Base-by-base conservation (phyloP, 2,888 invertebrate genomes). In the Drosophila silvestris region DNA sequence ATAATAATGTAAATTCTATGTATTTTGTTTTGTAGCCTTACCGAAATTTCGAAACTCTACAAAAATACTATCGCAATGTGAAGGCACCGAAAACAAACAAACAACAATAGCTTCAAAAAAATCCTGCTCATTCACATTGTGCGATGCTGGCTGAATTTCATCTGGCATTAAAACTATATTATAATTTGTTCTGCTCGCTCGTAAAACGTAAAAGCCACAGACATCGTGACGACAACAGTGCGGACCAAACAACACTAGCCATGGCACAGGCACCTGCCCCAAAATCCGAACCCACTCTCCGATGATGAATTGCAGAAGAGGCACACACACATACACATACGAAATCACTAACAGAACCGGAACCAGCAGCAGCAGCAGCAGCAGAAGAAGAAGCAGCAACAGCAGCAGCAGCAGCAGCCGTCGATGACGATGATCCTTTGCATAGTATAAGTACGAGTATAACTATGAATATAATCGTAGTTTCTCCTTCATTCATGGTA, bases 401-500 rank as follows among this genome's bases (percentile, higher is more conserved):
- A 26, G 19, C 16, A 73, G 57, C n/a, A 19, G 50, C 19, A 41
- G 33, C 72, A 70, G 70, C 19, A 44, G 62, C 53, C 35, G 66
- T 78, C 73, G 82, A 89, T 89, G 85, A 86, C 85, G 85, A 74
- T 77, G 77, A 75, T 86, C 77, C 74, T 71, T 73, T 82, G 62
- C 75, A 77, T 75, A 83, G 85, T 81, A 74, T 82, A 82, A 65
- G 76, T 66, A 30, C 53, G 70, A 69, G 62, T 72, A 64, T 66
- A 60, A 63, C 68, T 66, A 64, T 57, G 77, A 66, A 44, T 59
- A 57, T 61, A 62, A 19, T 9, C 66, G 70, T 79, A 61, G 69
- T 90, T 90, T 90, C 87, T 87, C 89, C 87, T 87, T 83, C 90
- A 87, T 87, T 87, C 87, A 87, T 90, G 79, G 79, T 79, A 41